Evolutionary conservation across 1,140 invertebrate species (phyloP), one percentile per base, ranked within the genome.

Genomic region (Batillaria attramentaria): DNA sequence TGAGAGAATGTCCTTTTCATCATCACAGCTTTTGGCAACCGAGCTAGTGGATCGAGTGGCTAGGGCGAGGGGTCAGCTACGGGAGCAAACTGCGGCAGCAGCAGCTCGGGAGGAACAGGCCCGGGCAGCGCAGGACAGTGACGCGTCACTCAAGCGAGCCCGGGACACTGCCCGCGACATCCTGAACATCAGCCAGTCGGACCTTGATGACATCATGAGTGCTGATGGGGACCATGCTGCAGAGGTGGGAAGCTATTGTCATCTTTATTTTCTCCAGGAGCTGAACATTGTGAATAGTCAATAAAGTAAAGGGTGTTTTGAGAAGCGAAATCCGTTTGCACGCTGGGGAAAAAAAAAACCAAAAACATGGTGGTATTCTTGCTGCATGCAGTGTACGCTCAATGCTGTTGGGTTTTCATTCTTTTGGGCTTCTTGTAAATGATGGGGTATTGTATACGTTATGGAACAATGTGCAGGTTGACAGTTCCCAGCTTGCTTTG

Each of bases 141-240:
- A 82, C 35, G 80, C 78, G 4, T 87, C 86, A 2, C 74, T 90
- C 46, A 78, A 87, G 72, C 78, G 78, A 24, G 89, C 89, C 8
- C 86, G 88, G 75, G 77, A 83, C 65, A 81, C 88, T n/a, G 89
- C 89, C 24, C 84, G 84, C 68, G 83, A 89, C 72, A 89, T 90
- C 28, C 84, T 90, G 5, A 89, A 90, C 72, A 82, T 90, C 35
- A 88, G 86, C 72, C 85, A 89, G 74, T 88, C 88, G 37, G 89
- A 90, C 79, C 74, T 90, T 6, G 87, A 90, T 31, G 89, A 90
- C 57, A 86, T 90, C n/a, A 89, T 90, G 88, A 89, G 86, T 82
- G 86, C 85, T n/a, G 86, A 89, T 77, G 84, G 84, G 10, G 62
- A 74, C 31, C 31, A 60, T 68, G 73, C 69, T 4, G 57, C 31